Conservation (phyloP, 2,888 invertebrate genomes). For the Noctua fimbriata region DNA sequence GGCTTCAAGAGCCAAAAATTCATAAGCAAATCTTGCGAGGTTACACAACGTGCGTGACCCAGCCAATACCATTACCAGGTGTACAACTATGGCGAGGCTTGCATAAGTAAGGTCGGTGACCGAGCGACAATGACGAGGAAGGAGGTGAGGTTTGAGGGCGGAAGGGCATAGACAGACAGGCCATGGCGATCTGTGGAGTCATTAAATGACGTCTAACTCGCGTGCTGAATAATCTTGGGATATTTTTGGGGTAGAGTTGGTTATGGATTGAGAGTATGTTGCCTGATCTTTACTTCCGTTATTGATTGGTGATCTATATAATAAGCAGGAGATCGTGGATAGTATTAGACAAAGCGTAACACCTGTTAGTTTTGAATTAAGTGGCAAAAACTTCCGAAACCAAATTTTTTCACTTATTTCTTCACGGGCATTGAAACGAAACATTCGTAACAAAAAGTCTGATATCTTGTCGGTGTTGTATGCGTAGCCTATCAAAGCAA, state of each 20-base stretch:
- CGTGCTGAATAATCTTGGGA: slow-evolving; percentile 25
- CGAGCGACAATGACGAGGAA: slow-evolving; percentile 78
- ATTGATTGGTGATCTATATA: background rate
- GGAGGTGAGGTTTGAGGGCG: slow-evolving; percentile 67
- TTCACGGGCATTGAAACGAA: background rate
- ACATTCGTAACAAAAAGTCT: slow-evolving; percentile 16
- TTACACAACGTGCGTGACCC: slow-evolving; percentile 74
- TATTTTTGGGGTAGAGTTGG: slow-evolving; percentile 13
- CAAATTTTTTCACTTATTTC: background rate
- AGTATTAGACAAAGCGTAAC: background rate
- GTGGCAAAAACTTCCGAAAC: background rate
- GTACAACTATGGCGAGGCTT: slow-evolving; percentile 76
- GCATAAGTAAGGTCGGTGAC: slow-evolving; percentile 82
- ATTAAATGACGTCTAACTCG: slow-evolving; percentile 50
- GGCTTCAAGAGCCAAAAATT: slow-evolving; percentile 37
- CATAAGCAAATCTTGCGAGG: slow-evolving; percentile 42
- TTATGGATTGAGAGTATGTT: background rate
- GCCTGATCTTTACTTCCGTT: background rate
- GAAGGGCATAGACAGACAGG: slow-evolving; percentile 79
- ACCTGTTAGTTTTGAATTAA: no score
- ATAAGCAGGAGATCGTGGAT: background rate
- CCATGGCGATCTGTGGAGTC: slow-evolving; percentile 60
- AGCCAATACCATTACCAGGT: slow-evolving; percentile 78
- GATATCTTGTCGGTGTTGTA: slow-evolving; percentile 11
- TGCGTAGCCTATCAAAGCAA: slow-evolving; percentile 45